phyloP scores from a whole-genome alignment of 2,888 invertebrate species.

The Deilephila porcellus region DNA sequence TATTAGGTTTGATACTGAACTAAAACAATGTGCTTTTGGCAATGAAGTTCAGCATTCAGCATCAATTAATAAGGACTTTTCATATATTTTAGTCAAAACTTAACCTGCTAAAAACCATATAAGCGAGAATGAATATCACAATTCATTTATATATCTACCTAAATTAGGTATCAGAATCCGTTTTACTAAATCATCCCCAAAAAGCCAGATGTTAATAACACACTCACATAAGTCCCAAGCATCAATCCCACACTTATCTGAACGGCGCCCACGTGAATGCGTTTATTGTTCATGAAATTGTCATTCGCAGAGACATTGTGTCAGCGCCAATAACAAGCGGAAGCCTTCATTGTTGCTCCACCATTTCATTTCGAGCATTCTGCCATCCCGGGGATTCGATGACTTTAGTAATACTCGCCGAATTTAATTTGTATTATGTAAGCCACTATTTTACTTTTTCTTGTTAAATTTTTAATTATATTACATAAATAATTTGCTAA shows the following conservation, averaged over 20 bases:
- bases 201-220: not conserved
- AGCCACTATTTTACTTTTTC: too few species aligned
- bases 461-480: too few species aligned
- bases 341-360: conserved; percentile 3
- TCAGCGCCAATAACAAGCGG: not conserved
- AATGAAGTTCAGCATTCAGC: too few species aligned
- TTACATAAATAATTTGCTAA: too few species aligned
- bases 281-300: conserved; percentile 1
- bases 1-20: too few species aligned
- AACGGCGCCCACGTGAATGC: conserved; percentile 4
- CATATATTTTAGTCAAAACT: too few species aligned
- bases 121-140: too few species aligned
- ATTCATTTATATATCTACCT: too few species aligned
- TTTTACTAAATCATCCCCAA: not conserved
- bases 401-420: not conserved
- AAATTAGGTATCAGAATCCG: too few species aligned
- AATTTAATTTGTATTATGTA: not conserved
- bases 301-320: conserved; percentile 10
- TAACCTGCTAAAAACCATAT: too few species aligned
- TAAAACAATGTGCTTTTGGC: too few species aligned
- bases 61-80: too few species aligned
- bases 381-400: not conserved
- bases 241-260: not conserved
- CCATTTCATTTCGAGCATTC: conserved; percentile 1
- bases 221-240: not conserved